Conservation (phyloP, 2,113 vertebrate species). For the Chaetodon auriga region DNA sequence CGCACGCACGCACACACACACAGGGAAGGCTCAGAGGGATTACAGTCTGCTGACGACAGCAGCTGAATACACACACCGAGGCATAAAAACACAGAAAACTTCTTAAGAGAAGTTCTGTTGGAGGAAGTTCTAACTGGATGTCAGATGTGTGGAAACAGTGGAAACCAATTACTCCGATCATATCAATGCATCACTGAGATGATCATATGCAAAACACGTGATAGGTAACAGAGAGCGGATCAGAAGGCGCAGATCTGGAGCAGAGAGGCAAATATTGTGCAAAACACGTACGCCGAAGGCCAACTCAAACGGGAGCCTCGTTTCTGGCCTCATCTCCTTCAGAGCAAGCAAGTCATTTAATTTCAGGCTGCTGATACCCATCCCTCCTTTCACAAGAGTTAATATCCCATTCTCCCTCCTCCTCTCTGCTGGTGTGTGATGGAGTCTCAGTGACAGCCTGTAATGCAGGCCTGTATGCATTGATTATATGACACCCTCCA, state of each 20-base stretch:
- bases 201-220: background rate
- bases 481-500: conserved; percentile 85
- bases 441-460: conserved; percentile 80
- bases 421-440: conserved; percentile 68
- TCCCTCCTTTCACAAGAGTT: conserved; percentile 78
- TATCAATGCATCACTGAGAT: background rate
- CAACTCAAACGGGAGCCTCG: conserved; percentile 48
- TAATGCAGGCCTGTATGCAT: conserved; percentile 83
- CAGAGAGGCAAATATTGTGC: conserved; percentile 53
- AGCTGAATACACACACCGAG: conserved; percentile 87
- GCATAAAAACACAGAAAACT: conserved; percentile 77
- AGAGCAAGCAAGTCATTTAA: conserved; percentile 73
- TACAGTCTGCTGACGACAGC: conserved; percentile 97
- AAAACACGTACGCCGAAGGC: conserved; percentile 57
- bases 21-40: conserved; percentile 94
- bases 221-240: background rate
- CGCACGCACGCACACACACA: conserved; percentile 55
- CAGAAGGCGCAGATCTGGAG: conserved; percentile 1
- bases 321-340: conserved; percentile 73
- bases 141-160: conserved; percentile 44
- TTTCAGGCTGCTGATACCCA: conserved; percentile 70
- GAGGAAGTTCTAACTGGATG: conserved; percentile 69
- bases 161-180: conserved; percentile 15
- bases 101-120: conserved; percentile 75
- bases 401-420: conserved; percentile 78